A percentile compares a stretch with the other conserved stretches of the same genome.
These are phyloP conservation scores for Dynastes maya DNA, from an alignment of 2,888 invertebrate species.

Conservation along the genomic window DNA sequence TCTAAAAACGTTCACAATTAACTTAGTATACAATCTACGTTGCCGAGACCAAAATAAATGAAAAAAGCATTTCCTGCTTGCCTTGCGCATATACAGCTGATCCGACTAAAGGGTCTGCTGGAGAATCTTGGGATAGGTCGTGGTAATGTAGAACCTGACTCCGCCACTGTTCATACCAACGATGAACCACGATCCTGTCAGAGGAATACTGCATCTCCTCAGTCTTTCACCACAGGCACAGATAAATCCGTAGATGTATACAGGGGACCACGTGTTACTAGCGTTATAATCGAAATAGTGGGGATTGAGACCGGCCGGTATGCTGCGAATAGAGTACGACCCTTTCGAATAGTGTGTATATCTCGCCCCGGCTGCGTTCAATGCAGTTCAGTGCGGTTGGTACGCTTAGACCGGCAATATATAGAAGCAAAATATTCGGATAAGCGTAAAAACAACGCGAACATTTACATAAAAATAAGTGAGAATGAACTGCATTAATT, in stretches of 20 bases:
- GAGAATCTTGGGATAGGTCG: slow-evolving; percentile 26
- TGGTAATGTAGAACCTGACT: background rate
- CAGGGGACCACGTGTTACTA: slow-evolving; percentile 28
- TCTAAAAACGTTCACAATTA: too few relatives aligned
- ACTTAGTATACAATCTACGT: too few relatives aligned
- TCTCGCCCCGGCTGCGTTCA: background rate
- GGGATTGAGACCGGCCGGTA: slow-evolving; percentile 35
- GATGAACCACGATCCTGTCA: background rate
- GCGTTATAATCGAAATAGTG: background rate
- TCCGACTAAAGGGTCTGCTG: background rate
- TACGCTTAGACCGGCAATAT: slow-evolving; percentile 20
- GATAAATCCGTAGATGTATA: slow-evolving; percentile 20
- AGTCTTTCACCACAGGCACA: background rate
- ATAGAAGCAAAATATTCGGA: background rate
- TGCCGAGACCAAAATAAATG: too few relatives aligned
- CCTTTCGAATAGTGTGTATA: slow-evolving; percentile 30
- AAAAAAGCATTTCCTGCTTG: too few relatives aligned
- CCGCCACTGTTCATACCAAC: slow-evolving; percentile 15
- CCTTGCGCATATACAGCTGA: background rate
- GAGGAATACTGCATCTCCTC: slow-evolving; percentile 21
- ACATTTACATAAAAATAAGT: background rate
- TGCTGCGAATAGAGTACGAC: slow-evolving; percentile 4
- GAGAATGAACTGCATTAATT: background rate
- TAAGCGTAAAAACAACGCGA: background rate
- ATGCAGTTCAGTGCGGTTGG: slow-evolving; percentile 32